Percentiles rank a stretch among this genome's conserved stretches.
phyloP scores from a whole-genome alignment of 2,888 invertebrate species.

The Hypomecis punctinalis region DNA sequence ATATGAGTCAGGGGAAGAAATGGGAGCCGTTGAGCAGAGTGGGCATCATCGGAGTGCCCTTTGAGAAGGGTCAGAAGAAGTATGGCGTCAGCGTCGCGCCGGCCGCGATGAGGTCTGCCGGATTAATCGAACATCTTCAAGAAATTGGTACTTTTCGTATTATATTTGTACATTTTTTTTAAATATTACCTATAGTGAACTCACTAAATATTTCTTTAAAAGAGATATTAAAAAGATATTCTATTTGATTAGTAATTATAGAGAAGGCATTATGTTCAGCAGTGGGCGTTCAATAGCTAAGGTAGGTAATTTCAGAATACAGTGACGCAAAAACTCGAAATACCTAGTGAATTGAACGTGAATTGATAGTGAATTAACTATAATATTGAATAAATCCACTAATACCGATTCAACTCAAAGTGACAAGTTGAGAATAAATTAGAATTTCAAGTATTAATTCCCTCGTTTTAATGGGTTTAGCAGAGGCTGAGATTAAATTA shows the following conservation, averaged over 20 bases:
- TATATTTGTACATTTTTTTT: background rate
- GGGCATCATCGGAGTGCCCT: constrained; percentile 92
- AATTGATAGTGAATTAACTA: background rate
- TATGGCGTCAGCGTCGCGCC: constrained; percentile 90
- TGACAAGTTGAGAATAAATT: constrained; percentile 19
- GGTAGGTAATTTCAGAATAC: too few species aligned
- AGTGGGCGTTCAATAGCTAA: too few species aligned
- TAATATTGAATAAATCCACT: background rate
- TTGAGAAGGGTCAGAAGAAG: constrained; percentile 90
- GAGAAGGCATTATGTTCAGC: too few species aligned
- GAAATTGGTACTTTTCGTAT: constrained; percentile 82
- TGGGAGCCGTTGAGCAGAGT: constrained; percentile 79
- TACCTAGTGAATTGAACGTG: too few species aligned
- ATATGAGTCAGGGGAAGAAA: constrained; percentile 64
- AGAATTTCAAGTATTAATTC: constrained; percentile 10
- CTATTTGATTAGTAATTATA: too few species aligned
- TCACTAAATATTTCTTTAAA: too few species aligned
- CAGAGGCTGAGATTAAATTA: constrained; percentile 21
- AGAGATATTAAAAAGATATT: too few species aligned
- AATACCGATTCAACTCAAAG: constrained; percentile 39
- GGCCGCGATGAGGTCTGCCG: constrained; percentile 86
- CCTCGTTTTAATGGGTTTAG: constrained; percentile 6
- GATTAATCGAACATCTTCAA: constrained; percentile 86
- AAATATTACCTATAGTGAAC: too few species aligned
- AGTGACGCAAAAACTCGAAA: too few species aligned